Percentiles rank a stretch among this genome's conserved stretches.
These are phyloP conservation scores for Halotydeus destructor DNA, from an alignment of 1,140 invertebrate genomes.

Conservation along the genomic window DNA sequence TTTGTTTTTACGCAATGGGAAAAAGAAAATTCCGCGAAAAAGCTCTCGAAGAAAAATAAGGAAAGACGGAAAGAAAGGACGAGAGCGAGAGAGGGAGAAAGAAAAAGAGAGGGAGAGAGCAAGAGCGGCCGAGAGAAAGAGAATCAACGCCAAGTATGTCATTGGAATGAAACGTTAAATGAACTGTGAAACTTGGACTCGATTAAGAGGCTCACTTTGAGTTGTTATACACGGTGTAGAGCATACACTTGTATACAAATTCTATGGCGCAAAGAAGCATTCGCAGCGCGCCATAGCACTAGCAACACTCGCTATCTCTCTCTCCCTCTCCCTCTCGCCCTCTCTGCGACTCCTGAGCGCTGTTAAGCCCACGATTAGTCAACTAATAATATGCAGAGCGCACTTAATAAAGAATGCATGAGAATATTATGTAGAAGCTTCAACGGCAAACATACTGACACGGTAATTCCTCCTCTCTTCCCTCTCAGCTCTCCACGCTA, in stretches of 20 bases:
- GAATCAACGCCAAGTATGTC: neutral
- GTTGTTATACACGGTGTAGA: neutral
- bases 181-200: neutral
- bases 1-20: neutral
- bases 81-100: constrained; percentile 12
- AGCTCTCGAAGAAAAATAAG: neutral
- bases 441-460: too few relatives aligned
- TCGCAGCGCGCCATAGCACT: neutral
- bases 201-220: too few relatives aligned
- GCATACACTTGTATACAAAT: neutral
- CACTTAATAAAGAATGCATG: too few relatives aligned
- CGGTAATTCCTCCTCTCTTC: too few relatives aligned
- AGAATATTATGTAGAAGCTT: too few relatives aligned
- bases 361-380: too few relatives aligned
- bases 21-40: neutral
- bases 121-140: neutral
- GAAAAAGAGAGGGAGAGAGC: constrained; percentile 5
- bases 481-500: too few relatives aligned
- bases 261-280: neutral
- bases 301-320: neutral
- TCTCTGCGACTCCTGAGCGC: too few relatives aligned
- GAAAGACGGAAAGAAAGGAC: constrained; percentile 12
- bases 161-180: neutral
- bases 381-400: too few relatives aligned
- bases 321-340: neutral